phyloP scores from a whole-genome alignment of 2,113 vertebrate species.

The Xenopus laevis region DNA sequence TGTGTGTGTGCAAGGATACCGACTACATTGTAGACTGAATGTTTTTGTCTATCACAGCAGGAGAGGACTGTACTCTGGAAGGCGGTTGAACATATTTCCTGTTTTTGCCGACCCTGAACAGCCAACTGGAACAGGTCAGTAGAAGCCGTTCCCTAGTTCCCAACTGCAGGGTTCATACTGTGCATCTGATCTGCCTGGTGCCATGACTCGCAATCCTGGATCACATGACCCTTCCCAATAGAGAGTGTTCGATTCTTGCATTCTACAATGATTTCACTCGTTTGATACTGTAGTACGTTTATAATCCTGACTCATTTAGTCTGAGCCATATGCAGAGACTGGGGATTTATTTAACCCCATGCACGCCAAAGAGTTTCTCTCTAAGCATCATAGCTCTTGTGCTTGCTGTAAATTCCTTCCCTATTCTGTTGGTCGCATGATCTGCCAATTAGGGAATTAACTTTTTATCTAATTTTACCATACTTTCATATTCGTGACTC shows the following conservation, averaged over 20 bases:
- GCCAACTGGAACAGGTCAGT: conserved; percentile 65
- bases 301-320: neutral
- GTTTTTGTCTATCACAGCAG: conserved; percentile 58
- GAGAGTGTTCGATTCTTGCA: neutral
- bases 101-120: conserved; percentile 51
- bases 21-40: fast-evolving
- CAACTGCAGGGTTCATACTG: neutral
- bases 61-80: conserved; percentile 62
- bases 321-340: neutral
- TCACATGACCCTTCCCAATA: neutral
- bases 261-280: neutral
- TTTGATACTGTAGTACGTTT: neutral
- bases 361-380: neutral
- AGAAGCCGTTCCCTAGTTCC: conserved; percentile 8
- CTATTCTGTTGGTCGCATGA: no score
- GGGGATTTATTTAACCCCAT: neutral
- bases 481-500: no score
- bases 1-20: no score
- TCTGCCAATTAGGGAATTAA: no score
- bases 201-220: no score
- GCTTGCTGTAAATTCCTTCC: no score
- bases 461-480: no score
- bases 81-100: conserved; percentile 81
- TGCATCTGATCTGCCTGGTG: neutral
- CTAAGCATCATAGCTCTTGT: no score